These are phyloP conservation scores for Polyploca ridens DNA, from an alignment of 2,888 invertebrate genomes.

Conservation along the genomic window DNA sequence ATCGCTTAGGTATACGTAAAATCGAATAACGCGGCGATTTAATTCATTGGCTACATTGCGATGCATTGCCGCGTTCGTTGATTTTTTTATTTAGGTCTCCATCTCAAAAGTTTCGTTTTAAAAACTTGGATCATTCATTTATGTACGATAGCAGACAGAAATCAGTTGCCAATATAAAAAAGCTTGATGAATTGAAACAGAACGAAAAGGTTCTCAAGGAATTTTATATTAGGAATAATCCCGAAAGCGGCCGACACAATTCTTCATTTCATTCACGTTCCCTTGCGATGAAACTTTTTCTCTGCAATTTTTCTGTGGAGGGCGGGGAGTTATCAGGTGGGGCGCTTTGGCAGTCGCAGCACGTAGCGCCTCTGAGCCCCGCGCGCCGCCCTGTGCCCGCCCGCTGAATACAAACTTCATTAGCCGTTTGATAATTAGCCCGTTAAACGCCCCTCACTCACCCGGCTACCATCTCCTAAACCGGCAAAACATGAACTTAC, in stretches of 20 bases:
- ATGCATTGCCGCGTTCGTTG: too few species aligned
- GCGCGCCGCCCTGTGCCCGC: slow-evolving; percentile 66
- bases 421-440: slow-evolving; percentile 85
- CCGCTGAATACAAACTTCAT: slow-evolving; percentile 85
- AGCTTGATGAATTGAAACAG: slow-evolving; percentile 76
- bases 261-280: slow-evolving; percentile 84
- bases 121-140: background rate
- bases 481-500: slow-evolving; percentile 39
- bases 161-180: slow-evolving; percentile 43
- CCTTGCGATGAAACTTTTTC: slow-evolving; percentile 84
- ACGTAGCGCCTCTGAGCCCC: slow-evolving; percentile 73
- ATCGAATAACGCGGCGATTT: too few species aligned
- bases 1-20: too few species aligned
- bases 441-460: slow-evolving; percentile 82
- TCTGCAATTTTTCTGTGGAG: slow-evolving; percentile 83
- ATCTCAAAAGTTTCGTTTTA: background rate
- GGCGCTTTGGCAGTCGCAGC: slow-evolving; percentile 77
- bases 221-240: slow-evolving; percentile 78
- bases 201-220: slow-evolving; percentile 76
- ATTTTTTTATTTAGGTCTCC: too few species aligned
- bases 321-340: slow-evolving; percentile 82
- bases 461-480: slow-evolving; percentile 64
- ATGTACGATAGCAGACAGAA: slow-evolving; percentile 15
- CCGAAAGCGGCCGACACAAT: slow-evolving; percentile 80
- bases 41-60: too few species aligned